A percentile compares a stretch with the other conserved stretches of the same genome.
Conservation (phyloP, 2,797 vertebrate species). For the Acrocephalus scirpaceus region DNA sequence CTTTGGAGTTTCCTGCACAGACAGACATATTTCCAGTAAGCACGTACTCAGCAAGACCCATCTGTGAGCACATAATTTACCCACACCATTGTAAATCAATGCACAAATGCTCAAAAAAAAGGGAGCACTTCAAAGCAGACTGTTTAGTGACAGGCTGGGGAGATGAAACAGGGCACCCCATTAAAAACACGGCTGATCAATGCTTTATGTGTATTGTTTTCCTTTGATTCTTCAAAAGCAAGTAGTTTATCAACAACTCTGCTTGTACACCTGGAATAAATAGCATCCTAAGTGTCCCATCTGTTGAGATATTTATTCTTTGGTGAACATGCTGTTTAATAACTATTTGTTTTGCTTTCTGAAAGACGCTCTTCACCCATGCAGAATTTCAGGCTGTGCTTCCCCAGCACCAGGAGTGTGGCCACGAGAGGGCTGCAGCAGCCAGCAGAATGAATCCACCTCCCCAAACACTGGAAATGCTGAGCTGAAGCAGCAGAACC, state of each 20-base stretch:
- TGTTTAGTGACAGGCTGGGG: background rate
- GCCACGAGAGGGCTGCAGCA: constrained; percentile 64
- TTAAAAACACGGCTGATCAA: background rate
- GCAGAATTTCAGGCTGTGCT: no score
- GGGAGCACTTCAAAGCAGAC: constrained; percentile 28
- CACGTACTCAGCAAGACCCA: background rate
- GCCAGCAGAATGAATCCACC: background rate
- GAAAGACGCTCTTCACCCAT: fast-evolving
- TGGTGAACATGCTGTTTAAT: background rate
- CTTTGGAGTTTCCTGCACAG: background rate
- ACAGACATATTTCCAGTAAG: background rate
- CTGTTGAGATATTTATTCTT: background rate
- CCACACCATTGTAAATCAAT: background rate
- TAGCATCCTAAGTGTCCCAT: background rate
- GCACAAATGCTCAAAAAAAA: background rate
- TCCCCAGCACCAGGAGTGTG: background rate
- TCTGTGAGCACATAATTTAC: background rate
- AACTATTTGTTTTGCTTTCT: background rate
- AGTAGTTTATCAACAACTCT: background rate
- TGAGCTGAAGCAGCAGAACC: background rate
- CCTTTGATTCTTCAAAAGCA: constrained; percentile 27
- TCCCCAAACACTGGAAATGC: background rate
- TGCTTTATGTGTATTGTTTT: background rate
- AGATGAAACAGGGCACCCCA: background rate
- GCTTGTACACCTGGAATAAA: background rate